Evolutionary conservation across 2,888 invertebrate species (phyloP).

Genomic region (Mechanitis messenoides): DNA sequence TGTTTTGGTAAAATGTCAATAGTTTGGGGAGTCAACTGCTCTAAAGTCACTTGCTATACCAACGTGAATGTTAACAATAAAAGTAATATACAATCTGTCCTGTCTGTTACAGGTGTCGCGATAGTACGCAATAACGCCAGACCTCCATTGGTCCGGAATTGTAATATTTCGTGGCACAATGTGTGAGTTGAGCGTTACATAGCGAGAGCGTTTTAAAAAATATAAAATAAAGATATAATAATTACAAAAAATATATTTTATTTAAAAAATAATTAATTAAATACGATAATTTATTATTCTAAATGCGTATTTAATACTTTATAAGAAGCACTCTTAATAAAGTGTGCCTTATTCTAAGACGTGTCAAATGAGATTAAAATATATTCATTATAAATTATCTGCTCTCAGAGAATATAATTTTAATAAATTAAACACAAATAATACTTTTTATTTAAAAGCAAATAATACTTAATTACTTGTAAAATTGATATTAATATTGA

Average conservation of each 20-base stretch:
- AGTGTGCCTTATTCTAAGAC: background rate
- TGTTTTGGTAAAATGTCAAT: constrained; percentile 17
- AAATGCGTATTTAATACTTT: background rate
- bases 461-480: background rate
- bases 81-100: constrained; percentile 45
- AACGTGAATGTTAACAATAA: constrained; percentile 39
- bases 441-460: background rate
- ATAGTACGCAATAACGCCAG: constrained; percentile 50
- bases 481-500: constrained; percentile 1
- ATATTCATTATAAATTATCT: background rate
- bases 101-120: constrained; percentile 61
- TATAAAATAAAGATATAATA: too few relatives aligned
- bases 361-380: constrained; percentile 3
- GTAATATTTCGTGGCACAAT: constrained; percentile 41
- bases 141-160: constrained; percentile 41
- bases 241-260: too few relatives aligned
- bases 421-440: background rate
- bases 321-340: background rate
- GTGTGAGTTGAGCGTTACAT: constrained; percentile 19
- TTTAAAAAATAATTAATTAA: background rate
- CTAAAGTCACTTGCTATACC: background rate
- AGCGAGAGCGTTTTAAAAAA: background rate
- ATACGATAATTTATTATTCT: background rate
- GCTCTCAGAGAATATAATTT: background rate
- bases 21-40: constrained; percentile 9